Percentiles rank a stretch among this genome's conserved stretches.
phyloP scores from a whole-genome alignment of 2,888 invertebrate species.

The Metopia argyrocephala region DNA sequence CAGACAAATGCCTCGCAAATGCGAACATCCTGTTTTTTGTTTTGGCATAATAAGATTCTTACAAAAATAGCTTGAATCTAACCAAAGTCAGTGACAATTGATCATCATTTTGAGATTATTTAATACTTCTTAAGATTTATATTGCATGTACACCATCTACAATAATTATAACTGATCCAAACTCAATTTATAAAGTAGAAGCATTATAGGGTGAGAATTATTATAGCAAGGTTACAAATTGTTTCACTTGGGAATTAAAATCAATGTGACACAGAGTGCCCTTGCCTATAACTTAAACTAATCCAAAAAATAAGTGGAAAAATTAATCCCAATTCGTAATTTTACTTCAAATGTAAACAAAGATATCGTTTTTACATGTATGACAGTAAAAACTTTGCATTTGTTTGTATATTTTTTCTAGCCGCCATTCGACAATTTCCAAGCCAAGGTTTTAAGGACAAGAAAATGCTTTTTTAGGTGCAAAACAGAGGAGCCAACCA shows the following conservation, averaged over 20 bases:
- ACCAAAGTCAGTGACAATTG: slow-evolving; percentile 71
- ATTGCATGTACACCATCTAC: neutral
- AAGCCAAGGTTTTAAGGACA: neutral
- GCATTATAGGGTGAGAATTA: slow-evolving; percentile 19
- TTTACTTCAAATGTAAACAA: slow-evolving; percentile 10
- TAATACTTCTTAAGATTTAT: neutral
- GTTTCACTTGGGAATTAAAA: slow-evolving; percentile 58
- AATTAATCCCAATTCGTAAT: too few relatives aligned
- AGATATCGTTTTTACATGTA: neutral
- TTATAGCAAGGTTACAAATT: slow-evolving; percentile 67
- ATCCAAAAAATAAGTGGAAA: neutral
- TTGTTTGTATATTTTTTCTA: neutral
- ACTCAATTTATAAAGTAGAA: slow-evolving; percentile 27
- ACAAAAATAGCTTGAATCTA: slow-evolving; percentile 76
- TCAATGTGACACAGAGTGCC: slow-evolving; percentile 66
- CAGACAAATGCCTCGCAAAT: slow-evolving; percentile 33
- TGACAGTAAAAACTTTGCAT: neutral
- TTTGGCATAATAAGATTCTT: slow-evolving; percentile 64
- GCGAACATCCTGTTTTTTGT: slow-evolving; percentile 67
- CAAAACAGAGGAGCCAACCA: too few relatives aligned
- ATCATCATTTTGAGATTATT: slow-evolving; percentile 72
- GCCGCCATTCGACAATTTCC: neutral
- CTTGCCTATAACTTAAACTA: slow-evolving; percentile 37
- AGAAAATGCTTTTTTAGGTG: slow-evolving; percentile 7
- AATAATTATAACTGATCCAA: slow-evolving; percentile 28